phyloP scores from a whole-genome alignment of 2,113 vertebrate genomes.

The Mormoops blainvillei region DNA sequence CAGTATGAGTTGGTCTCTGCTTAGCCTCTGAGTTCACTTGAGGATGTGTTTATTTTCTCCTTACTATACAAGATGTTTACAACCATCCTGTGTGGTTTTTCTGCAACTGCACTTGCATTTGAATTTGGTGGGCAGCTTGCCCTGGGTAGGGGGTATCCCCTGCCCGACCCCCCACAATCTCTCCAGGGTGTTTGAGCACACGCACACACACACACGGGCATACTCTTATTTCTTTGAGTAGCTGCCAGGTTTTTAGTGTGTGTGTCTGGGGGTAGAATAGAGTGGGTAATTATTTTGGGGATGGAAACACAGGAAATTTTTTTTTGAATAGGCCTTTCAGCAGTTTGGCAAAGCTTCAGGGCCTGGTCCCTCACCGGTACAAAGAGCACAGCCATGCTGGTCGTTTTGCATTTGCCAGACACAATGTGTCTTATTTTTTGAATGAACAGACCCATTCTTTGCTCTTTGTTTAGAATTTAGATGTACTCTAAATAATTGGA shows the following conservation, averaged over 20 bases:
- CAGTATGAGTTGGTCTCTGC: not conserved
- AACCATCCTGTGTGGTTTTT: conserved; percentile 43
- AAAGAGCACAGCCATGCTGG: not conserved
- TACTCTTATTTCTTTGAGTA: conserved; percentile 15
- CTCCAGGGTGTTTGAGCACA: not conserved
- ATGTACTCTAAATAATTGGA: conserved; percentile 71
- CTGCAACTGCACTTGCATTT: conserved; percentile 45
- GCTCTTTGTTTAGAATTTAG: conserved; percentile 43
- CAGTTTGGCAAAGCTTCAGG: conserved; percentile 67
- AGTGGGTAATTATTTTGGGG: conserved; percentile 71
- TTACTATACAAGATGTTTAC: conserved; percentile 52
- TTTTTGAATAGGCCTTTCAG: conserved; percentile 68
- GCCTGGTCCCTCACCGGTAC: not conserved
- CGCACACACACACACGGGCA: not conserved
- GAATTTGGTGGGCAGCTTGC: conserved; percentile 64
- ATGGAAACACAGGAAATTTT: conserved; percentile 33
- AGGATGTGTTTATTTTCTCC: conserved; percentile 68
- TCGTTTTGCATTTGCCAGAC: conserved; percentile 42
- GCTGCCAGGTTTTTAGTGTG: conserved; percentile 50
- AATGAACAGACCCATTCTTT: conserved; percentile 1
- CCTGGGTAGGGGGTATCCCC: not conserved
- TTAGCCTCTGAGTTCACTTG: conserved; percentile 19
- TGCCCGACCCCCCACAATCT: not conserved
- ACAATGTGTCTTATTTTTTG: conserved; percentile 21
- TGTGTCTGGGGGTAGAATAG: conserved; percentile 55